phyloP scores from a whole-genome alignment of 2,888 invertebrate species.

The Polydrusus tereticollis region DNA sequence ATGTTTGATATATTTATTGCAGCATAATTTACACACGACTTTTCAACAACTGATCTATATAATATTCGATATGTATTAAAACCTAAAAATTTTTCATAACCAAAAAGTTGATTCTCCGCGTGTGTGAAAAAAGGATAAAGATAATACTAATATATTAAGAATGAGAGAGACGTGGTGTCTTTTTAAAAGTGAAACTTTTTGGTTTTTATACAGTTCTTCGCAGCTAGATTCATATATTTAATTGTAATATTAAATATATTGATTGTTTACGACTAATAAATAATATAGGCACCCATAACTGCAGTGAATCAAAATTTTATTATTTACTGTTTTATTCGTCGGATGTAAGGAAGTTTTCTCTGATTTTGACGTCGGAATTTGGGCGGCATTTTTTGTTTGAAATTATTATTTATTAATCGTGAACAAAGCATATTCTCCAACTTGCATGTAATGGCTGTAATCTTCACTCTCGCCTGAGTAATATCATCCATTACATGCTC shows the following conservation, averaged over 20 bases:
- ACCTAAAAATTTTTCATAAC: constrained; percentile 21
- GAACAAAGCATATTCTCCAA: too few relatives aligned
- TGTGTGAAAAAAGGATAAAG: constrained; percentile 8
- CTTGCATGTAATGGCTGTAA: too few relatives aligned
- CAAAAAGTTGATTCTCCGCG: constrained; percentile 4
- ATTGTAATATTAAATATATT: constrained; percentile 34
- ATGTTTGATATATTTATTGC: constrained; percentile 68
- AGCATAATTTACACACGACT: constrained; percentile 65
- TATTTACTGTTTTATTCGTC: too few relatives aligned
- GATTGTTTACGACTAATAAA: too few relatives aligned
- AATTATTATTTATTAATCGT: too few relatives aligned
- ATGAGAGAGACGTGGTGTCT: background rate
- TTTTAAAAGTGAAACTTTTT: constrained; percentile 10
- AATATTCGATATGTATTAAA: constrained; percentile 48
- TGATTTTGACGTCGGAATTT: too few relatives aligned
- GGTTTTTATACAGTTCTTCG: constrained; percentile 30
- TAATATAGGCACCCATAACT: too few relatives aligned
- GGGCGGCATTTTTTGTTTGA: too few relatives aligned
- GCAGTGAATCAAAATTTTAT: too few relatives aligned
- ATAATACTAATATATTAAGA: background rate
- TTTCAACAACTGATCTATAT: constrained; percentile 43
- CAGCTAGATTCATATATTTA: constrained; percentile 35
- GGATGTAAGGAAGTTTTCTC: too few relatives aligned
- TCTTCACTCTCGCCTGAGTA: too few relatives aligned
- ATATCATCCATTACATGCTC: too few relatives aligned